Evolutionary conservation across 2,797 vertebrate species (phyloP).

Genomic region (Danio jaintianensis): DNA sequence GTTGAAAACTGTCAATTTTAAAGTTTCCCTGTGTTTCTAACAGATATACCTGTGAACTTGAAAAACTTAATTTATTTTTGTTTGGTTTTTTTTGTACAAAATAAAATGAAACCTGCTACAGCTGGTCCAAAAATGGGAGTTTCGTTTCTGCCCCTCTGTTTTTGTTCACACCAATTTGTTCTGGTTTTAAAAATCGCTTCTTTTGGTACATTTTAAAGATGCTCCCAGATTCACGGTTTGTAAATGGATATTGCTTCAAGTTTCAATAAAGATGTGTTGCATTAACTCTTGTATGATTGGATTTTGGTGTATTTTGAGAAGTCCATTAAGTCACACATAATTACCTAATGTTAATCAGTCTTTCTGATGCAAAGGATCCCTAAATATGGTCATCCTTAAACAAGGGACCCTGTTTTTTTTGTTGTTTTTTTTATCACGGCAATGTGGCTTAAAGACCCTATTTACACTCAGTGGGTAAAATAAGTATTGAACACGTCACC

Average conservation of each 20-base stretch:
- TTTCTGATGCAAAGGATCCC: too few species aligned
- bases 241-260: conserved; percentile 83
- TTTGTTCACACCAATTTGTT: conserved; percentile 63
- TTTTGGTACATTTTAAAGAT: conserved; percentile 70
- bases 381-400: too few species aligned
- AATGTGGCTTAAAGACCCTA: too few species aligned
- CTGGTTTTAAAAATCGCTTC: conserved; percentile 65
- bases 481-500: too few species aligned
- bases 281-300: conserved; percentile 54
- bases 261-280: conserved; percentile 88
- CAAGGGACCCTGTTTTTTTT: too few species aligned
- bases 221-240: conserved; percentile 77
- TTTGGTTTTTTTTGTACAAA: conserved; percentile 78
- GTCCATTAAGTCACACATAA: too few species aligned
- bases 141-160: conserved; percentile 60
- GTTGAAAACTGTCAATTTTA: conserved; percentile 73
- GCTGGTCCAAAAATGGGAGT: conserved; percentile 76
- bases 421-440: too few species aligned
- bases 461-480: too few species aligned
- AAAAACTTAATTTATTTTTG: conserved; percentile 82
- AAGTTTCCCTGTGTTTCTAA: conserved; percentile 72
- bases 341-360: too few species aligned
- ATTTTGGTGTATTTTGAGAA: too few species aligned
- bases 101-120: conserved; percentile 75
- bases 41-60: conserved; percentile 83